Evolutionary conservation across 1,140 invertebrate species (phyloP), one percentile per base, ranked within the genome.

Genomic region (Diorhabda carinulata): DNA sequence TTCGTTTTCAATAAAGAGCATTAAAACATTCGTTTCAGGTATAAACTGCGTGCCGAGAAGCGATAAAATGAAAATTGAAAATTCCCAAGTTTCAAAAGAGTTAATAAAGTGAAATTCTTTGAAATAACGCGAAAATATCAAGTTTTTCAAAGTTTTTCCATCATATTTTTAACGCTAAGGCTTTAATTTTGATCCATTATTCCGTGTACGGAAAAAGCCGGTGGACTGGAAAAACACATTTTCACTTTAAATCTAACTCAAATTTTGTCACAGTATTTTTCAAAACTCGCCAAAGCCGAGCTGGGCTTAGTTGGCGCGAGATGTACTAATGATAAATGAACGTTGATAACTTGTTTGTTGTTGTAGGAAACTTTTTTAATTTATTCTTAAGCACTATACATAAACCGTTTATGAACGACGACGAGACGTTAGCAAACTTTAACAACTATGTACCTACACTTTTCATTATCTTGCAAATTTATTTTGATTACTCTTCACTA

Each of bases 41-140:
- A 52, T 52, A 52, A 52, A 52, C 47, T 52, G 47, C 47, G 47
- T 52, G 47, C 47, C 47, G 3, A 8, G n/a, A n/a, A 52, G 47
- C 47, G 74, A 75, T 77, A 77, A 77, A 73, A 70, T 42, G 74
- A 73, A 76, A 77, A 77, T 77, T 76, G 74, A 77, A 76, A 76
- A 52, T 77, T 76, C 69, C 69, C 62, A 70, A 74, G 71, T 71
- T 74, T 73, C 67, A 66, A 75, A 76, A 72, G 70, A 67, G 71
- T 77, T 74, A 76, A 76, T 76, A 71, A 70, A 71, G 64, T 73
- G 8, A 43, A 25, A 65, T 65, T 65, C 64, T 65, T 65, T 58
- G 10, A 65, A 65, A 65, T 41, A 61, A 25, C 44, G 64, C 52
- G 64, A 41, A 4, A 57, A 65, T 64, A 72, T 70, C 63, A 70